Conservation (phyloP, 2,113 vertebrate species). For the Plecotus auritus region DNA sequence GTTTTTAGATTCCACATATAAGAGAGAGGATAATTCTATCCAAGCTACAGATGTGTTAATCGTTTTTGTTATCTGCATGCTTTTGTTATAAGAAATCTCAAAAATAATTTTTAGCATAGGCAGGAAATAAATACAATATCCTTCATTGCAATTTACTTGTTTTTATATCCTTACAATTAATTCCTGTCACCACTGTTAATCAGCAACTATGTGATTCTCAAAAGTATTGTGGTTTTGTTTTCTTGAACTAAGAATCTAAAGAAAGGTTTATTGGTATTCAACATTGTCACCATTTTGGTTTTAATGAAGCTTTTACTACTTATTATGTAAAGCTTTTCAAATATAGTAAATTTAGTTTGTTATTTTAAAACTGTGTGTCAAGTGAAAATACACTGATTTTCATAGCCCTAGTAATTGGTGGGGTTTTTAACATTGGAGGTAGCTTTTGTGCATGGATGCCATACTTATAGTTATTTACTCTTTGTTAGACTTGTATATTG, state of each 20-base stretch:
- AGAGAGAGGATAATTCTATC: neutral
- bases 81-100: neutral
- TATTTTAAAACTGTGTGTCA: conserved; percentile 23
- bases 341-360: neutral
- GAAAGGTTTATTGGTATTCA: neutral
- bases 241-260: neutral
- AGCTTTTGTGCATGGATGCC: neutral
- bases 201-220: neutral
- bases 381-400: neutral
- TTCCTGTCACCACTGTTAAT: neutral
- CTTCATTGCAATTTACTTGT: neutral
- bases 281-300: neutral
- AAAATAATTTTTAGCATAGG: neutral
- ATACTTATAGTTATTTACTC: neutral
- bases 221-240: neutral
- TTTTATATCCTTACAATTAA: neutral
- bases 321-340: conserved; percentile 21
- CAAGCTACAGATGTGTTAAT: neutral
- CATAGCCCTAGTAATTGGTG: neutral
- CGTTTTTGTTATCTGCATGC: neutral
- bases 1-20: neutral
- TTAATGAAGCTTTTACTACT: neutral
- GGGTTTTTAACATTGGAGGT: neutral
- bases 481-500: neutral
- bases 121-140: neutral